phyloP scores from a whole-genome alignment of 2,888 invertebrate species.

The Andrena marginata region DNA sequence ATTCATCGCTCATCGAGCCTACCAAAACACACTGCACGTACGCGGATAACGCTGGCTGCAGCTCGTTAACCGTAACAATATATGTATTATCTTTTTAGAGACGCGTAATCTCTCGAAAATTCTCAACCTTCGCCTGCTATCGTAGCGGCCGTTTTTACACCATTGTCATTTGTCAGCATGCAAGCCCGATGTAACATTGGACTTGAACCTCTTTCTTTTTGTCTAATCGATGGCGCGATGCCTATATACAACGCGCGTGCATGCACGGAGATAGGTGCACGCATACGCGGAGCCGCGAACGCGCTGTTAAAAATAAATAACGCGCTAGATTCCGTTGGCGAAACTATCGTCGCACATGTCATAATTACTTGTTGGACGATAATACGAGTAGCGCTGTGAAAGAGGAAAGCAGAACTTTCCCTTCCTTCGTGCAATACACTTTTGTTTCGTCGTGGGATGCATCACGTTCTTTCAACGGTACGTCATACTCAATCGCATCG shows the following conservation, averaged over 20 bases:
- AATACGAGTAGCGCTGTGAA: background rate
- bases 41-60: slow-evolving; percentile 26
- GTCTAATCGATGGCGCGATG: slow-evolving; percentile 46
- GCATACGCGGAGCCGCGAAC: background rate
- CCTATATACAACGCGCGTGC: background rate
- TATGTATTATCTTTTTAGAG: slow-evolving; percentile 5
- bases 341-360: background rate
- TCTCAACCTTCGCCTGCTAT: background rate
- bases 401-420: background rate
- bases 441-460: background rate
- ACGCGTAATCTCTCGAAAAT: slow-evolving; percentile 24
- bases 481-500: background rate
- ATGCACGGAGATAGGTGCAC: background rate
- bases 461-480: slow-evolving; percentile 3
- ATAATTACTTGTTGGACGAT: background rate
- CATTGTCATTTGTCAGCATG: background rate
- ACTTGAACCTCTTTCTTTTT: slow-evolving; percentile 58
- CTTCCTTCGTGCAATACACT: background rate
- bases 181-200: slow-evolving; percentile 43
- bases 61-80: background rate
- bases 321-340: background rate
- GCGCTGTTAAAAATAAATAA: slow-evolving; percentile 17
- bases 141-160: background rate
- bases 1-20: slow-evolving; percentile 31
- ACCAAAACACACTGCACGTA: slow-evolving; percentile 26